phyloP scores from a whole-genome alignment of 2,113 vertebrate genomes.

The Lepisosteus oculatus region DNA sequence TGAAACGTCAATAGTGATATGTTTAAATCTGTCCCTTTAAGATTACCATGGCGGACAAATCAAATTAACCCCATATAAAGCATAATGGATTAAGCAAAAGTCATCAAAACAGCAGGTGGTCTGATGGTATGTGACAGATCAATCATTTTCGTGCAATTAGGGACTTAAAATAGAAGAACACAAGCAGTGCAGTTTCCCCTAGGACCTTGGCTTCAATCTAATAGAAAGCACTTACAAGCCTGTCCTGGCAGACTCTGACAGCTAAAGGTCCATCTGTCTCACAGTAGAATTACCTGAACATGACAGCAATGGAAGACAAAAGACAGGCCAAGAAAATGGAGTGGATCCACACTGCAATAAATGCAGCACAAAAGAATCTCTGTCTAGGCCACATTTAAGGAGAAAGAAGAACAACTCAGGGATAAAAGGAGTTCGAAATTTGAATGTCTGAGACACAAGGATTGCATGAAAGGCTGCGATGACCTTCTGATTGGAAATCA shows the following conservation, averaged over 20 bases:
- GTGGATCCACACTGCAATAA: too few relatives aligned
- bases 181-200: not conserved
- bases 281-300: not conserved
- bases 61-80: not conserved
- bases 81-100: not conserved
- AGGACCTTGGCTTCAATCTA: not conserved
- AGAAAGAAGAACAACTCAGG: too few relatives aligned
- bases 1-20: not conserved
- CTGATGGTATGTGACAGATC: not conserved
- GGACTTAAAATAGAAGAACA: not conserved
- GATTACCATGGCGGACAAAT: not conserved
- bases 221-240: not conserved
- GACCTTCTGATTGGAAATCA: too few relatives aligned
- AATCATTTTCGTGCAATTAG: not conserved
- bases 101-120: not conserved
- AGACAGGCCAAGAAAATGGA: not conserved
- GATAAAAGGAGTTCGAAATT: too few relatives aligned
- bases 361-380: too few relatives aligned
- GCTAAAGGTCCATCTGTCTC: not conserved
- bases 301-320: not conserved
- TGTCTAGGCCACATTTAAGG: too few relatives aligned
- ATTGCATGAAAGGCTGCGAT: too few relatives aligned
- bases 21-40: not conserved
- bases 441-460: too few relatives aligned
- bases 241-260: constrained; percentile 1